Percentiles rank a stretch among this genome's conserved stretches.
These are phyloP conservation scores for Laterallus jamaicensis DNA, from an alignment of 2,113 vertebrate genomes.

Conservation along the genomic window DNA sequence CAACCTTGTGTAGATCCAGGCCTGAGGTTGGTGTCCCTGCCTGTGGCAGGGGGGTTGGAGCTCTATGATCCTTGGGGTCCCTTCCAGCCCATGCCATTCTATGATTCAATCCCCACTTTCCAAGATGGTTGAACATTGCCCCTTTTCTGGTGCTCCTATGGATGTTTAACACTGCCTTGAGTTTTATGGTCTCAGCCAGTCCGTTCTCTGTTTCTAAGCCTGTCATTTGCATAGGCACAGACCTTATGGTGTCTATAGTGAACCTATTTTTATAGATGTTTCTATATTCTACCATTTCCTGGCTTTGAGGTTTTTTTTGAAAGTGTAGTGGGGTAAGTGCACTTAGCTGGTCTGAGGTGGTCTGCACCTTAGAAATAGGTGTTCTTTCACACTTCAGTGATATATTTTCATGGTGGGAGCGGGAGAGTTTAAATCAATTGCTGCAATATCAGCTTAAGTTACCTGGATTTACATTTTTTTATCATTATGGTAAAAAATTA, in stretches of 20 bases:
- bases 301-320: background rate
- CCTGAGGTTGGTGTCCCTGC: too few relatives aligned
- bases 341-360: background rate
- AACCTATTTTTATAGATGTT: background rate
- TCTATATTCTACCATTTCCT: background rate
- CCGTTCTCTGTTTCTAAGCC: background rate
- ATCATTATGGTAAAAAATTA: background rate
- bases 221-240: background rate
- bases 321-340: background rate
- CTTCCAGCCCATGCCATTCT: too few relatives aligned
- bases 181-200: background rate
- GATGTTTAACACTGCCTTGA: background rate
- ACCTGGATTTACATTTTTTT: slow-evolving; percentile 11
- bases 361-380: background rate
- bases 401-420: background rate
- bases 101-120: background rate
- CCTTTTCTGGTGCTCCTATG: background rate
- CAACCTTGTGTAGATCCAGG: too few relatives aligned
- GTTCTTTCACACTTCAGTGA: background rate
- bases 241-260: background rate
- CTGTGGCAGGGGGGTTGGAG: too few relatives aligned
- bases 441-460: background rate
- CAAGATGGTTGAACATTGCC: background rate
- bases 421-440: background rate
- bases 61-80: too few relatives aligned